A percentile compares a stretch with the other conserved stretches of the same genome.
Conservation (phyloP, 2,113 vertebrate genomes). For the Ranitomeya imitator region DNA sequence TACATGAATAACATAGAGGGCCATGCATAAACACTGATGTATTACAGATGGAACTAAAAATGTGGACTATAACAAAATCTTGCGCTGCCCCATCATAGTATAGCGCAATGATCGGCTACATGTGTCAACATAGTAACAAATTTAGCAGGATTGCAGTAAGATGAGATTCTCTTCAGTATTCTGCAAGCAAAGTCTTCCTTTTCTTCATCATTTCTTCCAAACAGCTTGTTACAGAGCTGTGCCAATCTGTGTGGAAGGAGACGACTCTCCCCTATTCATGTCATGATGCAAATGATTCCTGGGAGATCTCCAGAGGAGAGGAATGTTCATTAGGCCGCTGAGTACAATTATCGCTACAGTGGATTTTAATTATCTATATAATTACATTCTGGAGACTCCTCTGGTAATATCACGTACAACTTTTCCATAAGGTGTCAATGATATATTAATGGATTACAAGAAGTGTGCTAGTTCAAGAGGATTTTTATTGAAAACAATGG, state of each 20-base stretch:
- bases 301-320: slow-evolving; percentile 48
- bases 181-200: slow-evolving; percentile 44
- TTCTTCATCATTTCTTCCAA: slow-evolving; percentile 49
- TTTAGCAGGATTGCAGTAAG: slow-evolving; percentile 36
- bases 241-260: slow-evolving; percentile 38
- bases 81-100: neutral
- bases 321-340: slow-evolving; percentile 21
- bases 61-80: too few species aligned
- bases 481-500: neutral
- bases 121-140: slow-evolving; percentile 53
- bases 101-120: slow-evolving; percentile 9
- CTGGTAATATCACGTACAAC: neutral
- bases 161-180: slow-evolving; percentile 43
- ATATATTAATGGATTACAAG: neutral
- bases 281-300: slow-evolving; percentile 60
- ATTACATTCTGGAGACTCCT: slow-evolving; percentile 36
- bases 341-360: slow-evolving; percentile 27
- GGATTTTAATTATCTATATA: slow-evolving; percentile 58
- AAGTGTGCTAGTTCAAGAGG: neutral
- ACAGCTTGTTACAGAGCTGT: slow-evolving; percentile 46
- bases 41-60: slow-evolving; percentile 14
- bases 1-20: neutral
- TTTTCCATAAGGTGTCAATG: neutral
- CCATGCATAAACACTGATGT: slow-evolving; percentile 5
- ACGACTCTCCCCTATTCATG: slow-evolving; percentile 58